These are phyloP conservation scores for Haemorhous mexicanus DNA, from an alignment of 2,113 vertebrate genomes.

Conservation along the genomic window DNA sequence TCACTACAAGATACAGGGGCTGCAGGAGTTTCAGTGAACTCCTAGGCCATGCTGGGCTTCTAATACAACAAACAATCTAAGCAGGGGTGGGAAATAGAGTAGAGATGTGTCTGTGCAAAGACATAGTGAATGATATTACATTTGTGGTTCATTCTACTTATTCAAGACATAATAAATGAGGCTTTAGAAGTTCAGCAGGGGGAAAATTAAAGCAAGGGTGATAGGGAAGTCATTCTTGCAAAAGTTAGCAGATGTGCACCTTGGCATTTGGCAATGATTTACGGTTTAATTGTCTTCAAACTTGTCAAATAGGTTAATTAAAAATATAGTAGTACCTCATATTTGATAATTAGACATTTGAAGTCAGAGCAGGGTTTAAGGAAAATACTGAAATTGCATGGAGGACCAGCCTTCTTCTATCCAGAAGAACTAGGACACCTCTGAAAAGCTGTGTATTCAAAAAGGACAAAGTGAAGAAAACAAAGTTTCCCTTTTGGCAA, in stretches of 20 bases:
- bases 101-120: background rate
- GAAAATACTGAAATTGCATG: background rate
- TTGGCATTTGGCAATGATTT: background rate
- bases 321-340: background rate
- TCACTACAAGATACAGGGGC: background rate
- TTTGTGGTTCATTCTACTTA: background rate
- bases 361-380: background rate
- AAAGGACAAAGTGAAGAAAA: background rate
- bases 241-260: background rate
- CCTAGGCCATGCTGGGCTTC: background rate
- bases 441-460: background rate
- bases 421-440: background rate
- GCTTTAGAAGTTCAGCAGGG: background rate
- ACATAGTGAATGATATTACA: background rate
- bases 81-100: background rate
- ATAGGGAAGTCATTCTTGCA: background rate
- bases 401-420: background rate
- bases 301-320: background rate
- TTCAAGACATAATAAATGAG: background rate
- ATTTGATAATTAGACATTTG: background rate
- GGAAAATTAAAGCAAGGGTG: background rate
- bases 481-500: background rate
- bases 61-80: background rate
- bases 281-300: background rate
- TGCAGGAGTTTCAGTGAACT: background rate